Conservation (phyloP, 2,888 invertebrate genomes). For the Chironomus tentans region DNA sequence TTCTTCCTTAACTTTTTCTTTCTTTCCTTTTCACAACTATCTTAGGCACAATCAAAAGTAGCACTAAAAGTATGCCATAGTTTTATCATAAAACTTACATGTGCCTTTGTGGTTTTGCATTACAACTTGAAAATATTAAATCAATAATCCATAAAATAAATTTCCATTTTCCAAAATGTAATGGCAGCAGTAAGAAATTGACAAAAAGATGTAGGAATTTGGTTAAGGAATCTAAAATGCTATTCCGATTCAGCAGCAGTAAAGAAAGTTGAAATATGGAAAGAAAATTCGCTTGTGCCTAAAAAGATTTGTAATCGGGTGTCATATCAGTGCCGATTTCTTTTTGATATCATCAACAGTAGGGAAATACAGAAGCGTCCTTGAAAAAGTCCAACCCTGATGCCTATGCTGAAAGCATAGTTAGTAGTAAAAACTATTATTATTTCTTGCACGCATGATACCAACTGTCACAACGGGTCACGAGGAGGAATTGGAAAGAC, state of each 20-base stretch:
- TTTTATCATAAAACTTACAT: background rate
- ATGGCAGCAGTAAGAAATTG: background rate
- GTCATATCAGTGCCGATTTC: background rate
- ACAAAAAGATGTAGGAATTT: background rate
- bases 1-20: background rate
- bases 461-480: conserved; percentile 38
- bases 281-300: background rate
- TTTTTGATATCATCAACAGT: background rate
- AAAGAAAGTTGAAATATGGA: background rate
- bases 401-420: background rate
- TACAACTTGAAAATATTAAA: background rate
- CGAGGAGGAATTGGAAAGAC: background rate
- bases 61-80: background rate
- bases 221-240: background rate
- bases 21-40: conserved; percentile 11
- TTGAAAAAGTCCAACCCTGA: background rate
- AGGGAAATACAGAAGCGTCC: background rate
- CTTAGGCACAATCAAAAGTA: conserved; percentile 12
- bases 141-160: conserved; percentile 2
- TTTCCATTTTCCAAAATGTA: background rate
- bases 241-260: background rate
- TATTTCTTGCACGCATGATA: conserved; percentile 38
- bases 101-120: background rate
- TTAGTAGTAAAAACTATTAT: conserved; percentile 17
- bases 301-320: background rate